Evolutionary conservation across 2,797 vertebrate species (phyloP).

Genomic region (Chiroxiphia lanceolata): DNA sequence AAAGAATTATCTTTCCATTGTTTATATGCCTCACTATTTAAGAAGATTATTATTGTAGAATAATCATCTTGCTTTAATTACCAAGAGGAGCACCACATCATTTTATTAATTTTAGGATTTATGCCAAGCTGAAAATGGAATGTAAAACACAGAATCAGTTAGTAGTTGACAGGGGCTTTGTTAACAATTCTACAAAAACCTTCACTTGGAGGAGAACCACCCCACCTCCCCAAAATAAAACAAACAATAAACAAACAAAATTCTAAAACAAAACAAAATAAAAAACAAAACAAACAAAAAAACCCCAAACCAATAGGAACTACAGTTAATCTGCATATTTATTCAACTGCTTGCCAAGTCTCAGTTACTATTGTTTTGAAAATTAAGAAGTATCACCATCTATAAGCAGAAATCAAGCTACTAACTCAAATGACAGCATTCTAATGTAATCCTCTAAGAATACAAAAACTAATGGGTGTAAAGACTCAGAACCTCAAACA

Average conservation of each 20-base stretch:
- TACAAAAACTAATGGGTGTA: not conserved
- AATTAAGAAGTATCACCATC: not conserved
- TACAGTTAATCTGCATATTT: not conserved
- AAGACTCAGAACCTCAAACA: not conserved
- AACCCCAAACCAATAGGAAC: too few species aligned
- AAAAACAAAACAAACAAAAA: not conserved
- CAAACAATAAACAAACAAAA: too few species aligned
- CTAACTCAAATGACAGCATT: not conserved
- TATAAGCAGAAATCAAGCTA: not conserved
- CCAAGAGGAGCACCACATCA: not conserved
- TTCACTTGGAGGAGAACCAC: not conserved
- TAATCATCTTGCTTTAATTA: slow-evolving; percentile 64
- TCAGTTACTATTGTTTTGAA: not conserved
- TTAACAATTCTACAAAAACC: not conserved
- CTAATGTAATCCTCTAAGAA: not conserved
- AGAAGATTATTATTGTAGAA: slow-evolving; percentile 64
- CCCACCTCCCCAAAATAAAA: too few species aligned
- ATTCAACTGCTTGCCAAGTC: not conserved
- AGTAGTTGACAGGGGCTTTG: slow-evolving; percentile 16
- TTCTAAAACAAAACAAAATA: not conserved
- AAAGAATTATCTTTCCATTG: slow-evolving; percentile 45
- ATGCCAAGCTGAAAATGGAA: slow-evolving; percentile 49
- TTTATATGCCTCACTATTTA: slow-evolving; percentile 39
- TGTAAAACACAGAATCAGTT: slow-evolving; percentile 25
- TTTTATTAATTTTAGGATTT: slow-evolving; percentile 63